Conservation (phyloP, 2,888 invertebrate species). For the Netelia fuscicornis region DNA sequence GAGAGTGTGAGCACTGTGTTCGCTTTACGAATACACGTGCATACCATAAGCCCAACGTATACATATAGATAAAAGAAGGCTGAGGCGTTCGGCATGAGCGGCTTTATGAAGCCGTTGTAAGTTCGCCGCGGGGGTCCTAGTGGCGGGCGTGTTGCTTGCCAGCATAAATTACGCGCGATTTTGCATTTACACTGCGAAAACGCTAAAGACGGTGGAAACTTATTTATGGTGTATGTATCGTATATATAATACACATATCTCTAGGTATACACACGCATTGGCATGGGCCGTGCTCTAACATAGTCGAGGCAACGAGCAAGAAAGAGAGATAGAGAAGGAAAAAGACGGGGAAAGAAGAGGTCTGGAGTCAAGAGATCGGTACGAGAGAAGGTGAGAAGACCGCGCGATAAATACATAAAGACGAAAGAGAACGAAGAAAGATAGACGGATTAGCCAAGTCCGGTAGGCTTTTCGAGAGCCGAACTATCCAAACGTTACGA, state of each 20-base stretch:
- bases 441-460: constrained; percentile 31
- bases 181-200: constrained; percentile 82
- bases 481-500: constrained; percentile 52
- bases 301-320: background rate
- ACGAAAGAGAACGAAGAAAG: background rate
- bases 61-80: constrained; percentile 41
- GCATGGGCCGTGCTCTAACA: constrained; percentile 4
- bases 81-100: constrained; percentile 68
- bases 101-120: constrained; percentile 83
- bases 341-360: constrained; percentile 14
- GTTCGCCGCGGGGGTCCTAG: constrained; percentile 81
- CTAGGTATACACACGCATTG: constrained; percentile 25
- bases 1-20: constrained; percentile 56
- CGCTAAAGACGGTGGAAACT: constrained; percentile 73
- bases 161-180: constrained; percentile 83
- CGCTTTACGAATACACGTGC: background rate
- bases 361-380: constrained; percentile 29
- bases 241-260: constrained; percentile 36
- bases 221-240: constrained; percentile 67
- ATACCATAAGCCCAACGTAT: background rate
- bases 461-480: background rate
- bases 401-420: background rate
- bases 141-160: constrained; percentile 81
- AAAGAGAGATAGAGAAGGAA: background rate
- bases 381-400: constrained; percentile 25